Evolutionary conservation across 64 coral and sea anemone genomes (phyloP), one percentile per base, ranked within the genome.

Genomic region (Pocillopora verrucosa): DNA sequence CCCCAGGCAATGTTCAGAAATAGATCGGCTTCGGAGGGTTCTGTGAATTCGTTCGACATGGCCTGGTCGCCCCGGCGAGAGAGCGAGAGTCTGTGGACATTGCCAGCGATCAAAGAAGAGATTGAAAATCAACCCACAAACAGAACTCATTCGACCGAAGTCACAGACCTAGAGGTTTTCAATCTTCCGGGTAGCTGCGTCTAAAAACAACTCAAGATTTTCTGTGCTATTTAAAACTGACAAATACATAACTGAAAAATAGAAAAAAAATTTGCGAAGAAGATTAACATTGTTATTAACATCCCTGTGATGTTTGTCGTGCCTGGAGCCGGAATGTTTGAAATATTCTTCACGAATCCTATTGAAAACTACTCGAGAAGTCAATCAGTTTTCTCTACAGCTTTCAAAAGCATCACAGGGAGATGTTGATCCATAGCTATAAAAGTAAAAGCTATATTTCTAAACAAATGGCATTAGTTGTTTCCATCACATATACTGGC

Each of bases 1-100:
- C 60, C 96, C 3, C 34, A 90, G 26, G 74, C 91, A 10, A 56
- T 68, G 16, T 93, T 95, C 74, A 80, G 96, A 41, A 93, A 91
- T 62, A 89, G 97, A 45, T 99, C 97, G 36, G 91, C 78, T 1
- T 99, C 97, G 0, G 91, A 96, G 6, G 91, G 88, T 16, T 91
- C 92, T 75, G 88, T 96, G 15, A 86, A 80, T 90, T 92, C 94
- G 3, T 82, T 96, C 13, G 92, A 90, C 13, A 60, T 93, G 22
- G 88, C 89, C 36, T 76, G 73, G 1, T 89, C 51, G 38, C 59
- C 74, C 19, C 61, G 80, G 0, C 59, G 74, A 22, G 91, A 87
- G 16, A 93, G 80, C 30, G 94, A 90, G 59, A 73, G 88, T 36
- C 73, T 79, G 9, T 78, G 90, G 80, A 87, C 75, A 38, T 63